A percentile compares a stretch with the other conserved stretches of the same genome.
These are phyloP conservation scores for Sebastes wilsoni DNA, from an alignment of 2,797 vertebrate genomes.

Conservation along the genomic window DNA sequence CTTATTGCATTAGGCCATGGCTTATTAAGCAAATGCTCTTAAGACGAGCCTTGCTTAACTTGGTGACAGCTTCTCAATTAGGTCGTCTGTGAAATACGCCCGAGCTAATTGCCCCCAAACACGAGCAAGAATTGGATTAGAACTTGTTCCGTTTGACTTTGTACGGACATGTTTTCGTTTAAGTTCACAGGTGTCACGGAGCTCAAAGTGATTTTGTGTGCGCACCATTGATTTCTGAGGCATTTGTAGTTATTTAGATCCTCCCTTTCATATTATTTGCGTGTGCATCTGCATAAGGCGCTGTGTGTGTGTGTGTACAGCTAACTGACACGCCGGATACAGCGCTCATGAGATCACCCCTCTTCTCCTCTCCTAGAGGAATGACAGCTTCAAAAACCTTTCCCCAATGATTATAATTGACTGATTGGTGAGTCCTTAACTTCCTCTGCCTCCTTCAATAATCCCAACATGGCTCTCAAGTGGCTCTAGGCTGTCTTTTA, in stretches of 20 bases:
- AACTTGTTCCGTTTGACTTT: constrained; percentile 67
- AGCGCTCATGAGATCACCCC: constrained; percentile 32
- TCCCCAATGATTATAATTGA: constrained; percentile 72
- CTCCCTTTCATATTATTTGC: constrained; percentile 41
- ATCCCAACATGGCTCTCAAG: constrained; percentile 78
- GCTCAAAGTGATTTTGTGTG: constrained; percentile 38
- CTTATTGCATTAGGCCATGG: constrained; percentile 85
- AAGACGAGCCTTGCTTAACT: constrained; percentile 84
- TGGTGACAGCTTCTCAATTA: constrained; percentile 84
- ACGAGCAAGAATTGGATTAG: constrained; percentile 60
- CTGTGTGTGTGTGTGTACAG: constrained; percentile 20
- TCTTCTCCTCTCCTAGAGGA: constrained; percentile 43
- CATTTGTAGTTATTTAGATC: constrained; percentile 43
- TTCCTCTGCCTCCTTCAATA: constrained; percentile 75
- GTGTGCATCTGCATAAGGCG: constrained; percentile 10
- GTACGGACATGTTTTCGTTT: constrained; percentile 49
- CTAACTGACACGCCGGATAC: constrained; percentile 34
- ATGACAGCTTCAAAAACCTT: constrained; percentile 68
- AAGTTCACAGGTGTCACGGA: constrained; percentile 63
- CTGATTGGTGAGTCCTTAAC: constrained; percentile 77
- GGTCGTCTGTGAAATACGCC: constrained; percentile 77
- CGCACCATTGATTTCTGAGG: constrained; percentile 27
- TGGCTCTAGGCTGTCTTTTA: constrained; percentile 76
- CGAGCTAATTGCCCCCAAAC: constrained; percentile 74
- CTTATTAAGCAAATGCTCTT: constrained; percentile 85